These are phyloP conservation scores for Gorsachius magnificus DNA, from an alignment of 2,797 vertebrate genomes.

Conservation along the genomic window DNA sequence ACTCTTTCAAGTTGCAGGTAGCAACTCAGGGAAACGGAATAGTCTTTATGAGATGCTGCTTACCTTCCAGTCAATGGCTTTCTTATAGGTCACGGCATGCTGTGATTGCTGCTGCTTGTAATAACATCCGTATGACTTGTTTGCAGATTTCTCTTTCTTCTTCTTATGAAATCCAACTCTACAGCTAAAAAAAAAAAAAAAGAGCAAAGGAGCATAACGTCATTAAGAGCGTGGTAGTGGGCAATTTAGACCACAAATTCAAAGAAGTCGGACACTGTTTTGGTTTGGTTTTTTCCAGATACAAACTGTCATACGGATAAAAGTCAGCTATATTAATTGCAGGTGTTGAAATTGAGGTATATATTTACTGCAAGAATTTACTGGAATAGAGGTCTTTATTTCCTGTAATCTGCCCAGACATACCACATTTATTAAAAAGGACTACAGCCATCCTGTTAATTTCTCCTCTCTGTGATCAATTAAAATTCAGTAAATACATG, in stretches of 20 bases:
- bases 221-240: neutral
- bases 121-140: rapidly evolving
- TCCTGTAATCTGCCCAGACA: neutral
- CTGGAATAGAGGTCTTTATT: neutral
- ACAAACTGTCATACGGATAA: neutral
- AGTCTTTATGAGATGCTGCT: neutral
- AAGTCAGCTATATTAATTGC: neutral
- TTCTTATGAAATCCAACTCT: neutral
- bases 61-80: neutral
- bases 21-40: neutral
- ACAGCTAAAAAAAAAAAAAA: neutral
- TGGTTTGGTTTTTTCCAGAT: neutral
- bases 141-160: neutral
- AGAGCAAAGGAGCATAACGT: neutral
- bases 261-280: neutral
- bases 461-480: neutral
- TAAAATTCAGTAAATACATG: neutral
- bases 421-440: neutral
- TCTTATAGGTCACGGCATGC: neutral
- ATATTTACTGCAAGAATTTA: neutral
- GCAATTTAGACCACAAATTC: neutral
- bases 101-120: neutral
- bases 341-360: neutral
- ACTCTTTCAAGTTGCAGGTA: neutral
- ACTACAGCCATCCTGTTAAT: neutral